Percentiles rank a stretch among this genome's conserved stretches.
Conservation (phyloP, 2,888 invertebrate genomes). For the Tetropium fuscum region DNA sequence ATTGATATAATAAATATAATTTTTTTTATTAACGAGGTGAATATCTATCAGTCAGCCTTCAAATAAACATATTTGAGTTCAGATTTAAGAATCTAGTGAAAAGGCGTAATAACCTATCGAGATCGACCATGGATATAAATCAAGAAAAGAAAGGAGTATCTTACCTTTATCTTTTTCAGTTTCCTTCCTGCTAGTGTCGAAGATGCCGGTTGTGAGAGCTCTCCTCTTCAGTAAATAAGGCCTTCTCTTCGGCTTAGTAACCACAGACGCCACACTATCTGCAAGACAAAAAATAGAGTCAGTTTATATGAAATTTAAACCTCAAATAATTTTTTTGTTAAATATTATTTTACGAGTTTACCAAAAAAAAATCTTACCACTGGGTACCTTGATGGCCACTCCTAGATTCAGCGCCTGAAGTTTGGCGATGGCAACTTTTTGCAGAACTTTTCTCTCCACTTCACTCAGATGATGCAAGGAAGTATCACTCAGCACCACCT, state of each 20-base stretch:
- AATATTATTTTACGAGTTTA: too few species aligned
- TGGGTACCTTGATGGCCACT: conserved; percentile 82
- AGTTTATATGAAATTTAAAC: too few species aligned
- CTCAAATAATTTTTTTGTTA: too few species aligned
- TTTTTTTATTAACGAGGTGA: too few species aligned
- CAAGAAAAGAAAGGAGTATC: not conserved
- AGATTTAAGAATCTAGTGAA: too few species aligned
- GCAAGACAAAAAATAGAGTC: too few species aligned
- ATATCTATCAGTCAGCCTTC: too few species aligned
- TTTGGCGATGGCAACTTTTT: conserved; percentile 87
- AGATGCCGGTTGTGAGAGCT: conserved; percentile 89
- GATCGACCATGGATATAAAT: not conserved
- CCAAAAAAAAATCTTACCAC: conserved; percentile 71
- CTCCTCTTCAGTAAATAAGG: conserved; percentile 87
- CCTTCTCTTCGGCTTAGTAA: conserved; percentile 80
- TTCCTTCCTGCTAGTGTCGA: conserved; percentile 80
- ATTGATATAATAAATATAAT: too few species aligned
- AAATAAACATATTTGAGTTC: too few species aligned
- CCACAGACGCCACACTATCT: conserved; percentile 67
- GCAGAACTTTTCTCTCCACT: conserved; percentile 82
- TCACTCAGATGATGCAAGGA: conserved; percentile 81
- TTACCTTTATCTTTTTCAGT: conserved; percentile 72
- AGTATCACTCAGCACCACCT: conserved; percentile 78
- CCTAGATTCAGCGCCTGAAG: conserved; percentile 89
- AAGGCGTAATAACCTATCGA: too few species aligned